These are phyloP conservation scores for Corticium candelabrum DNA, from an alignment of 37 sponge, comb jelly and placozoan genomes.

Conservation along the genomic window DNA sequence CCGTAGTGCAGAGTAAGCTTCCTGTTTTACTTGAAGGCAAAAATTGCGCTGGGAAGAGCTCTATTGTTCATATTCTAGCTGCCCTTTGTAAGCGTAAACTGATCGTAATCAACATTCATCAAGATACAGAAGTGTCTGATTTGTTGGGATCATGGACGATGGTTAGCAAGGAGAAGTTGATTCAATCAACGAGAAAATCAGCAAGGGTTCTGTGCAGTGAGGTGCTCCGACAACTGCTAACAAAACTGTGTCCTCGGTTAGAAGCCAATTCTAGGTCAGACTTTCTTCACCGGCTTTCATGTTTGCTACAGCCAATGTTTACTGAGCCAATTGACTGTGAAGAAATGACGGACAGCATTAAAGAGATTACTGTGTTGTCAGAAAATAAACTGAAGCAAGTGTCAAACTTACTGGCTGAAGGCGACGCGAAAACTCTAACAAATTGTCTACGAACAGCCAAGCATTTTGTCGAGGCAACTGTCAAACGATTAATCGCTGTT, in stretches of 20 bases:
- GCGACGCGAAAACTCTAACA: too few relatives aligned
- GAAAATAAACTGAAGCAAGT: neutral
- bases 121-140: neutral
- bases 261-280: too few relatives aligned
- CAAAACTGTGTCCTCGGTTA: too few relatives aligned
- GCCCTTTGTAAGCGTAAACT: neutral
- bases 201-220: too few relatives aligned
- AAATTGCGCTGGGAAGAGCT: neutral
- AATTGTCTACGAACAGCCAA: too few relatives aligned
- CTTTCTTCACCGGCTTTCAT: neutral
- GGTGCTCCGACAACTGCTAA: too few relatives aligned
- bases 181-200: neutral
- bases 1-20: neutral
- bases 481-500: too few relatives aligned
- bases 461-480: too few relatives aligned
- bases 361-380: neutral
- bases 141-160: neutral
- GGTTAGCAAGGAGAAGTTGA: neutral
- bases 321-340: neutral
- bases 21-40: neutral
- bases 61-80: neutral
- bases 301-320: neutral
- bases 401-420: neutral
- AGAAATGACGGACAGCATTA: neutral
- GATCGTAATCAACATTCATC: neutral